A percentile compares a stretch with the other conserved stretches of the same genome.
Conservation (phyloP, 2,113 vertebrate species). For the Rattus rattus region DNA sequence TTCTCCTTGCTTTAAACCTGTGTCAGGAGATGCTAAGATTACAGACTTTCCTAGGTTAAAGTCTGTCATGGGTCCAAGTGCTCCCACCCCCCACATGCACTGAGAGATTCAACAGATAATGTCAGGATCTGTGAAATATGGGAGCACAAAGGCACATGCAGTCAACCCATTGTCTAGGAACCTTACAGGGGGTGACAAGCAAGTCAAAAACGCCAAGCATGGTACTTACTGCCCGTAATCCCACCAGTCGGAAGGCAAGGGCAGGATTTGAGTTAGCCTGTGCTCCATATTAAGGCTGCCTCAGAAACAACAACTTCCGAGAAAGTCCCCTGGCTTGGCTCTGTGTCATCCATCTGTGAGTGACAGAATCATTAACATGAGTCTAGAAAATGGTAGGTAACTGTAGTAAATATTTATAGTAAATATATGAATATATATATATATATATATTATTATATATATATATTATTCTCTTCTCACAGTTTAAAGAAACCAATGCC, state of each 20-base stretch:
- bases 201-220: neutral
- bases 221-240: neutral
- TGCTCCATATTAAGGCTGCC: neutral
- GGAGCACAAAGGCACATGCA: neutral
- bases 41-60: neutral
- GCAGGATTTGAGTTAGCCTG: neutral
- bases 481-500: neutral
- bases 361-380: slow-evolving; percentile 13
- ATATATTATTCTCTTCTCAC: neutral
- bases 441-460: neutral
- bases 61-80: neutral
- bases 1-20: neutral
- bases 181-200: neutral
- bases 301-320: neutral
- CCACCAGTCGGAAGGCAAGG: neutral
- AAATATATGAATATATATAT: neutral
- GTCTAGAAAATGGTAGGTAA: neutral
- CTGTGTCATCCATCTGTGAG: neutral
- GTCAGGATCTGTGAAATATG: neutral
- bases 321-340: neutral
- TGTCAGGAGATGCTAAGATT: neutral
- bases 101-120: neutral
- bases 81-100: neutral
- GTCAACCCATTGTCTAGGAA: neutral
- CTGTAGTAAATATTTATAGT: neutral